Conservation (phyloP, 30 jellyfish, hydroid and myxozoan genomes). For the Hydractinia symbiolongicarpus region DNA sequence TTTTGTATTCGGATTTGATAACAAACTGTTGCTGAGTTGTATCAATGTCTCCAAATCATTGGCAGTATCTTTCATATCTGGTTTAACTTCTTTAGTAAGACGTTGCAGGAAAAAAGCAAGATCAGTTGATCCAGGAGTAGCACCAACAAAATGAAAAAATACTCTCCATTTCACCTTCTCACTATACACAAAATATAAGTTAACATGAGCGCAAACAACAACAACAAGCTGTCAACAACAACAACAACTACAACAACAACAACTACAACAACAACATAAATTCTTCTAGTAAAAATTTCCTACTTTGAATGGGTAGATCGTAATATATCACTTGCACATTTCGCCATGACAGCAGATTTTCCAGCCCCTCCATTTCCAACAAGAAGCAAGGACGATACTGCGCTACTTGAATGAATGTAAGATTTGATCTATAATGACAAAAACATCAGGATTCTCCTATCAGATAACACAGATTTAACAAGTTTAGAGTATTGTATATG, state of each 20-base stretch:
- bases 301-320: slow-evolving; percentile 37
- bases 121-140: slow-evolving; percentile 22
- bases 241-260: too few relatives aligned
- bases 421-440: neutral
- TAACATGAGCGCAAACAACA: too few relatives aligned
- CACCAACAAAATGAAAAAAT: slow-evolving; percentile 17
- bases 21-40: too few relatives aligned
- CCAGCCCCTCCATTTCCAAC: slow-evolving; percentile 16
- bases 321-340: neutral
- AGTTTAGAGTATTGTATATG: too few relatives aligned
- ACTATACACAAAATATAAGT: too few relatives aligned
- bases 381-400: neutral
- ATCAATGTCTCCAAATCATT: too few relatives aligned
- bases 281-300: slow-evolving; percentile 22
- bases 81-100: slow-evolving; percentile 1
- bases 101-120: slow-evolving; percentile 11
- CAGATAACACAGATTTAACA: too few relatives aligned
- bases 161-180: neutral
- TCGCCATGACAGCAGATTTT: slow-evolving; percentile 4
- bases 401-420: neutral
- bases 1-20: too few relatives aligned
- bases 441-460: too few relatives aligned
- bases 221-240: too few relatives aligned
- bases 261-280: too few relatives aligned
- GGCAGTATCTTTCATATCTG: neutral